Evolutionary conservation across 2,797 vertebrate genomes (phyloP).

Genomic region (Crypturellus tataupa): DNA sequence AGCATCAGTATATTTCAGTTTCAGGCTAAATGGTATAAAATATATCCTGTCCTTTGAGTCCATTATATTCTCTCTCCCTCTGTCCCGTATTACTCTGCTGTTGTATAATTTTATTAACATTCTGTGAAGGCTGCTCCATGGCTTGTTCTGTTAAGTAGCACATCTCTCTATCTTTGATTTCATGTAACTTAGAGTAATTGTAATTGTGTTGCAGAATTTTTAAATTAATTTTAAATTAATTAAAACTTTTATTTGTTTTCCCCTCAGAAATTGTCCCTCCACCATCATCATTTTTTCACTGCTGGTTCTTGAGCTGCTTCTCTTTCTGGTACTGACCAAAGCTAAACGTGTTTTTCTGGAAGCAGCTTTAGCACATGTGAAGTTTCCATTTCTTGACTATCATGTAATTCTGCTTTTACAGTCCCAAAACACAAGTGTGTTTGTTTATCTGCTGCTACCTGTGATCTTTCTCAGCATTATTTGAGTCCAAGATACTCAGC

Average conservation of each 20-base stretch:
- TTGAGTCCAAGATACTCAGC: background rate
- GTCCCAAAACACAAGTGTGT: background rate
- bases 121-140: background rate
- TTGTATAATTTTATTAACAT: background rate
- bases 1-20: background rate
- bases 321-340: background rate
- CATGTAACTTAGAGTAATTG: background rate
- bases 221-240: background rate
- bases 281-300: background rate
- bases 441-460: background rate
- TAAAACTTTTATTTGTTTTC: background rate
- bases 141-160: background rate
- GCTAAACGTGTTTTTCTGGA: background rate
- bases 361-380: background rate
- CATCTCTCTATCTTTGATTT: background rate
- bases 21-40: background rate
- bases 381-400: background rate
- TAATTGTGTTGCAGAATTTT: background rate
- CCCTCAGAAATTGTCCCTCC: background rate
- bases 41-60: background rate
- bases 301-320: background rate
- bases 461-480: background rate
- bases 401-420: background rate
- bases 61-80: background rate
- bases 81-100: background rate